phyloP scores from a whole-genome alignment of 2,888 invertebrate species.

The Thelaira solivaga region DNA sequence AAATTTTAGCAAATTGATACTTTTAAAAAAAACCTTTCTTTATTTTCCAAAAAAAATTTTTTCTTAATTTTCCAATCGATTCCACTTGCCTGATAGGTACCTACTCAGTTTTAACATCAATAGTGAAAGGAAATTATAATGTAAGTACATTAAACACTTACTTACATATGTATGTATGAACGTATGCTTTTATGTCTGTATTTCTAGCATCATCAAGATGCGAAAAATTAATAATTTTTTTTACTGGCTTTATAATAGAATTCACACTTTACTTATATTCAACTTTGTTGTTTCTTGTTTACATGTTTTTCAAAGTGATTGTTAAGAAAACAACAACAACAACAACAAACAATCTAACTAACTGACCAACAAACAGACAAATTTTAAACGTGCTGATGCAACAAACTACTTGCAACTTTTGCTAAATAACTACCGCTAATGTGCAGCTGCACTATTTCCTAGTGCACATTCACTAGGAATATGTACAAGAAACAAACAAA shows the following conservation, averaged over 20 bases:
- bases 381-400: conserved; percentile 43
- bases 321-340: neutral
- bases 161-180: no score
- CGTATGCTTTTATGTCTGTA: no score
- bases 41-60: no score
- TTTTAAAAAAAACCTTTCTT: no score
- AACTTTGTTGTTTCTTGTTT: neutral
- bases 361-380: conserved; percentile 35
- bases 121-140: conserved; percentile 39
- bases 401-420: conserved; percentile 43
- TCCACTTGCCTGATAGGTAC: neutral
- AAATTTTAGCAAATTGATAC: no score
- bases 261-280: conserved; percentile 30
- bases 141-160: conserved; percentile 1
- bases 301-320: conserved; percentile 8
- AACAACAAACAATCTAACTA: conserved; percentile 7
- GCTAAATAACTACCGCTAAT: conserved; percentile 8
- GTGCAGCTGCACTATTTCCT: conserved; percentile 33
- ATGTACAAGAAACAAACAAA: conserved; percentile 6
- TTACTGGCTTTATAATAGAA: neutral
- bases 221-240: conserved; percentile 10
- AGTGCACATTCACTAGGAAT: conserved; percentile 38
- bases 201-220: neutral
- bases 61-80: no score
- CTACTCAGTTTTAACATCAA: neutral